phyloP scores from a whole-genome alignment of 2,888 invertebrate species.

The Melanostoma scalare region DNA sequence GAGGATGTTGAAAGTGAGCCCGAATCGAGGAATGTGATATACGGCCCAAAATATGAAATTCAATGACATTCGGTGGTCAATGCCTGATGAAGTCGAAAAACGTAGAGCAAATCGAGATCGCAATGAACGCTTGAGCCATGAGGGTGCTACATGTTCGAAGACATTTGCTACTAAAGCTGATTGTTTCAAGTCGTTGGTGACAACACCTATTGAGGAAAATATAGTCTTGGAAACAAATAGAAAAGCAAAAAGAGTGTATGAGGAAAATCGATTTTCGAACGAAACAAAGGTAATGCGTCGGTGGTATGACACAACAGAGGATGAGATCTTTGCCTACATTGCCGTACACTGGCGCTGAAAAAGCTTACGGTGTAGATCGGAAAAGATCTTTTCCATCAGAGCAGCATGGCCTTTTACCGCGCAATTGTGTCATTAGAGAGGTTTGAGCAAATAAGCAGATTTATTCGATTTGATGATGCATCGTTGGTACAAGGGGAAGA shows the following conservation, averaged over 20 bases:
- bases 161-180: no score
- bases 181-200: no score
- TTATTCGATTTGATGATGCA: background rate
- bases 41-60: background rate
- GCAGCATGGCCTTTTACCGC: no score
- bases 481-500: conserved; percentile 4
- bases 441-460: conserved; percentile 2
- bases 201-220: no score
- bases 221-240: background rate
- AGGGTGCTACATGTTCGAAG: background rate
- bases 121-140: conserved; percentile 2
- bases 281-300: conserved; percentile 3
- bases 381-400: no score
- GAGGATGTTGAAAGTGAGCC: no score
- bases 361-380: no score
- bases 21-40: no score
- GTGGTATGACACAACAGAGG: background rate
- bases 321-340: no score
- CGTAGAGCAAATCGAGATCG: background rate
- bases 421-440: background rate
- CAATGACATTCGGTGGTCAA: conserved; percentile 10
- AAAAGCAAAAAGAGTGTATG: conserved; percentile 6
- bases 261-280: background rate
- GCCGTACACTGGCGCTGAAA: no score
- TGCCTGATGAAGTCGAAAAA: conserved; percentile 13